Evolutionary conservation across 2,797 vertebrate genomes (phyloP), one percentile per base, ranked within the genome.

Genomic region (Trematomus bernacchii): DNA sequence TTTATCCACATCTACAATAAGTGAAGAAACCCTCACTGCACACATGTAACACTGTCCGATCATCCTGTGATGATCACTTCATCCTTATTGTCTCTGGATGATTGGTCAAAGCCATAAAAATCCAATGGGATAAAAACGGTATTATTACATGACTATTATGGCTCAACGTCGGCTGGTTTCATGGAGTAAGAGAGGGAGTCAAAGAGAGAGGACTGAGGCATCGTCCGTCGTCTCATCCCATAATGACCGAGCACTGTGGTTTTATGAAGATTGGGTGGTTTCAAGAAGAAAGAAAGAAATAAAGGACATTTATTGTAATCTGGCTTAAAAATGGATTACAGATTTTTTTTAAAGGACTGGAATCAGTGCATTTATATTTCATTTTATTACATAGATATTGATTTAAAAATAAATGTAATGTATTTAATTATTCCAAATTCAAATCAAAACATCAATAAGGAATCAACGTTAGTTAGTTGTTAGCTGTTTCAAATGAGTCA

Each of bases 221-320:
- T 55, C 3, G 19, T 11, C 46, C 68, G 11, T 59, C 44, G 6
- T 71, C 62, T 66, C 43, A 51, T 46, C 66, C 54, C 51, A 46
- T 52, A 75, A 75, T 50, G 57, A 65, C 30, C 76, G 67, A 74
- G 72, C 51, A 73, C 66, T 13, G 54, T 71, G 77, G 80, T 79
- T 87, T 83, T 79, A 85, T 87, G 69, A 66, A 71, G 76, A 84
- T 84, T 66, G 5, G 37, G 15, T 71, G 23, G 46, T 58, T 72
- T 78, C 23, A 43, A 71, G 72, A 53, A 47, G 47, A 69, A 18
- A 42, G 27, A 46, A 37, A 52, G 18, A 7, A n/a, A 42, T 13
- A 47, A 53, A 63, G 33, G 33, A 21, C 66, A 59, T 52, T 63
- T 40, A n/a, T 12, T 40, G 7, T n/a, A n/a, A 61, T n/a, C 16